Percentiles rank a stretch among this genome's conserved stretches.
phyloP scores from a whole-genome alignment of 2,888 invertebrate genomes.

The Orthosia cruda region DNA sequence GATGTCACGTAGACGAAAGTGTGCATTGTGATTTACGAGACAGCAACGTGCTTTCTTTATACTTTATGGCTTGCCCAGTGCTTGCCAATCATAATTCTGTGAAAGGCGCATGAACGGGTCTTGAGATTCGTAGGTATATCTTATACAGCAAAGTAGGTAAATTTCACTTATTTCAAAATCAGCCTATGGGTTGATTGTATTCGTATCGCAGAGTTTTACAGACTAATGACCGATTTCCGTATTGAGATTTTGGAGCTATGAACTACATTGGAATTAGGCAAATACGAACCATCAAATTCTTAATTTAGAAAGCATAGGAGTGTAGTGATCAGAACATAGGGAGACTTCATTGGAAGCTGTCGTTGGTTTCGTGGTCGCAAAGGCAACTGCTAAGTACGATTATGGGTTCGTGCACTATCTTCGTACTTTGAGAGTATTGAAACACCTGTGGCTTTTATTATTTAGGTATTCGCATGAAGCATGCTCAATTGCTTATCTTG shows the following conservation, averaged over 20 bases:
- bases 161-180: background rate
- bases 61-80: conserved; percentile 24
- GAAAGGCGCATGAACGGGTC: conserved; percentile 13
- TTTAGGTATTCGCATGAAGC: background rate
- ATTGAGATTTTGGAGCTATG: background rate
- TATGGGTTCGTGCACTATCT: too few species aligned
- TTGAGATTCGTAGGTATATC: background rate
- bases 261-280: too few species aligned
- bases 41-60: conserved; percentile 41
- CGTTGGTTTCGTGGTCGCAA: too few species aligned
- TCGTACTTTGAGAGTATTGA: background rate
- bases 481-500: too few species aligned
- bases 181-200: background rate
- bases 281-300: too few species aligned
- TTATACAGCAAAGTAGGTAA: background rate
- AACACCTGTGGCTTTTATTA: background rate
- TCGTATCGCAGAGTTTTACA: background rate
- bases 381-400: too few species aligned
- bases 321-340: too few species aligned
- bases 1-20: conserved; percentile 50
- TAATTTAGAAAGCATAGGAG: too few species aligned
- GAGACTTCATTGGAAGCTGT: background rate
- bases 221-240: background rate
- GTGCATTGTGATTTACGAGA: conserved; percentile 24
- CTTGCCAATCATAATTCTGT: conserved; percentile 21